Conservation (phyloP, 2,888 invertebrate genomes). For the Mamestra brassicae region DNA sequence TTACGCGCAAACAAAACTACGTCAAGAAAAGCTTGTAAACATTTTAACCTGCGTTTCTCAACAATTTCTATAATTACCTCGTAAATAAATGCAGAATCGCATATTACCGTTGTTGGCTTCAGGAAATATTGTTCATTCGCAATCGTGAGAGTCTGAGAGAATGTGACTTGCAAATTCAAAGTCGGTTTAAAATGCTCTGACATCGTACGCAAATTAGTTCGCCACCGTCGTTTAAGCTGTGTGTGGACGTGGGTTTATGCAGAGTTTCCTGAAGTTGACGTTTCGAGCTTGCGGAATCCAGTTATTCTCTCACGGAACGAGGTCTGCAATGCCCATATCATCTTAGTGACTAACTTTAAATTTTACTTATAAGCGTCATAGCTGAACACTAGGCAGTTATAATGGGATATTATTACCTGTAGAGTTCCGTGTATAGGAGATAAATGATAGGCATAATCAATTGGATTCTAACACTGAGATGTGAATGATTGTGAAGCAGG, state of each 20-base stretch:
- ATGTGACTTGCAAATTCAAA: slow-evolving; percentile 67
- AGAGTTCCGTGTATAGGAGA: neutral
- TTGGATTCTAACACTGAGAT: slow-evolving; percentile 16
- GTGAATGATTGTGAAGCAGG: slow-evolving; percentile 5
- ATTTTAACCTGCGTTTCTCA: slow-evolving; percentile 13
- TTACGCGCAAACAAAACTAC: slow-evolving; percentile 18
- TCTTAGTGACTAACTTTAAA: slow-evolving; percentile 32
- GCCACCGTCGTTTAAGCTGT: slow-evolving; percentile 58
- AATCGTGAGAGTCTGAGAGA: slow-evolving; percentile 50
- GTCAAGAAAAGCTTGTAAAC: slow-evolving; percentile 13
- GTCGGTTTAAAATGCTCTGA: slow-evolving; percentile 61
- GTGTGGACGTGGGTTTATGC: slow-evolving; percentile 58
- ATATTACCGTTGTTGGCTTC: slow-evolving; percentile 47
- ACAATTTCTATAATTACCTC: slow-evolving; percentile 21
- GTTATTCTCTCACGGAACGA: slow-evolving; percentile 39
- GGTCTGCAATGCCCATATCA: slow-evolving; percentile 50
- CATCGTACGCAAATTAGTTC: slow-evolving; percentile 64
- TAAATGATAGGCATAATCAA: slow-evolving; percentile 36
- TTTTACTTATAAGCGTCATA: neutral
- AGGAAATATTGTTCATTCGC: slow-evolving; percentile 55
- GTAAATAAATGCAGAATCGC: slow-evolving; percentile 33
- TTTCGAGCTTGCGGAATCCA: slow-evolving; percentile 53
- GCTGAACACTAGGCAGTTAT: neutral
- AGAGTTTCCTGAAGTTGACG: slow-evolving; percentile 58
- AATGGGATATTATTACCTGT: neutral